These are phyloP conservation scores for Lagopus muta DNA, from an alignment of 2,113 vertebrate genomes.

Conservation along the genomic window DNA sequence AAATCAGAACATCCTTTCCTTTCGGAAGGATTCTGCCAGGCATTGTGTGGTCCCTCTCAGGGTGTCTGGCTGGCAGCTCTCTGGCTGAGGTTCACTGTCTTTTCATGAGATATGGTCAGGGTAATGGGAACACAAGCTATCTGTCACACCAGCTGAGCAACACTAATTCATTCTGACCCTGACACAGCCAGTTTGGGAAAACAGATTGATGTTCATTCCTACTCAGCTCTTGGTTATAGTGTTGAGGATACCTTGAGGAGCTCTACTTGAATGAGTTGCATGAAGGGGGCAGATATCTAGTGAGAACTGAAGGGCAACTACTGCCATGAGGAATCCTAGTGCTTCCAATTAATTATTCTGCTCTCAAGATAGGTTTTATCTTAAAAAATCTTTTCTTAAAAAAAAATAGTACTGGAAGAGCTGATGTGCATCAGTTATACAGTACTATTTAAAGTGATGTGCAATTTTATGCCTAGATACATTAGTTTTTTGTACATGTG, in stretches of 20 bases:
- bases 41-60: not conserved
- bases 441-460: not conserved
- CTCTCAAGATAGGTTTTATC: not conserved
- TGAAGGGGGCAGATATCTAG: not conserved
- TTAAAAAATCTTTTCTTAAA: not conserved
- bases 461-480: not conserved
- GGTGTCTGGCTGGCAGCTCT: not conserved
- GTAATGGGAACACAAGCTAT: not conserved
- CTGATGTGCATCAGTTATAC: not conserved
- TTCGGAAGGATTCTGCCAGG: not conserved
- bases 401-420: not conserved
- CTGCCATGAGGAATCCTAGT: not conserved
- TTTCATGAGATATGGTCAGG: not conserved
- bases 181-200: not conserved
- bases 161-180: not conserved
- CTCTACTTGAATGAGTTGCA: not conserved
- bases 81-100: not conserved
- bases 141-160: not conserved
- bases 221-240: not conserved
- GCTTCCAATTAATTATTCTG: not conserved
- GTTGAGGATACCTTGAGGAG: not conserved
- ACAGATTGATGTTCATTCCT: fast-evolving
- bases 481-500: not conserved
- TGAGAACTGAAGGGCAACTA: not conserved
- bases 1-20: not conserved